Base-by-base conservation (phyloP, 2,797 vertebrate species). In the Simalia tracyae region DNA sequence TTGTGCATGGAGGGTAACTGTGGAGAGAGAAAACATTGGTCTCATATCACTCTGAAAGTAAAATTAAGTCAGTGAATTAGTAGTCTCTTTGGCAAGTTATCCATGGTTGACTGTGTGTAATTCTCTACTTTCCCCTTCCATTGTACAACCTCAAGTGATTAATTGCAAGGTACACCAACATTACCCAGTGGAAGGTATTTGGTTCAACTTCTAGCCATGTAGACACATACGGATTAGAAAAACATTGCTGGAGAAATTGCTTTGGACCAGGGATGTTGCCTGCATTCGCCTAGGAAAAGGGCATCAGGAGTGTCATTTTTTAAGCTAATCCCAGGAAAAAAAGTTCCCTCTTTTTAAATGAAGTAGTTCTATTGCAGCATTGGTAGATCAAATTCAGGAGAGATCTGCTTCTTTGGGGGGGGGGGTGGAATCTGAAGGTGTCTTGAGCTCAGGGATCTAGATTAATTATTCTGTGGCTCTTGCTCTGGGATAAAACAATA, bases 401-500 rank as follows among this genome's bases (percentile, higher is more conserved):
- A 76, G 4, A n/a, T 4, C 31, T 76, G 54, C 26, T 46, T 36
- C 84, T 61, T 85, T 8, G 36, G 19, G 72, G 22, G 24, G n/a
- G 81, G 54, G 28, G 8, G 14, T 2, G 36, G 42, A 3, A 46
- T 68, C 54, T 31, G 5, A 59, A 68, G 24, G 15, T 60, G 8
- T 2, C 31, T 86, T 60, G 57, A 36, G 36, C 19, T 92, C 42
- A 72, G 60, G 88, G 15, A 61, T 26, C 12, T 72, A 72, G 17
- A 28, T 86, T 57, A 14, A n/a, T 26, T n/a, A 31, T 84, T 89
- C 10, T 60, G 11, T 86, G 64, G 4, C 60, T 19, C 56, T 90
- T 94, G 95, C 50, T 42, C n/a, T 95, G 92, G 90, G 93, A 87
- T 93, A 92, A 94, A 89, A 61, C 95, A 92, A 59, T 90, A 96